Percentiles rank a stretch among this genome's conserved stretches.
Evolutionary conservation across 2,113 vertebrate genomes (phyloP).

Genomic region (Echinops telfairi): DNA sequence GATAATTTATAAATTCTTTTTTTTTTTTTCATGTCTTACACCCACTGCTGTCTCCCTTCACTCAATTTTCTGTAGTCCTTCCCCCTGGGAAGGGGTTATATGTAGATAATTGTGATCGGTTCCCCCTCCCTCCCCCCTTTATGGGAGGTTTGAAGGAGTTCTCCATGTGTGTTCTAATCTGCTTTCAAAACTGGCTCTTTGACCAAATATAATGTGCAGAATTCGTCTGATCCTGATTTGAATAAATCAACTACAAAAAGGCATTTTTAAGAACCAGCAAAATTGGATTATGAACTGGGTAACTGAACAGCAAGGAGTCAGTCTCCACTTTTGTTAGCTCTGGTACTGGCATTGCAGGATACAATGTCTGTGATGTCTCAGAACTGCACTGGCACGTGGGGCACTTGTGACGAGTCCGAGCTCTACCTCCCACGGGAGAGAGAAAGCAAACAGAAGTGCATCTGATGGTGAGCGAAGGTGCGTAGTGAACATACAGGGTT

Average conservation of each 20-base stretch:
- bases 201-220: slow-evolving; percentile 33
- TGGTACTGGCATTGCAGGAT: neutral
- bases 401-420: neutral
- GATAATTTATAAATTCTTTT: no score
- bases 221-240: slow-evolving; percentile 23
- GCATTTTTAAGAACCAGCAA: slow-evolving; percentile 37
- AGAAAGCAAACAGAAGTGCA: neutral
- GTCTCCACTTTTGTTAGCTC: slow-evolving; percentile 46
- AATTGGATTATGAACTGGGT: slow-evolving; percentile 48
- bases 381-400: neutral
- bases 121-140: no score
- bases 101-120: no score
- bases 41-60: no score
- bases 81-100: no score
- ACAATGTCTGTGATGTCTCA: neutral
- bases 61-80: no score
- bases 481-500: neutral
- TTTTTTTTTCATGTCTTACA: no score
- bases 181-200: slow-evolving; percentile 61
- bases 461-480: no score
- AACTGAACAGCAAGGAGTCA: slow-evolving; percentile 42
- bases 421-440: neutral
- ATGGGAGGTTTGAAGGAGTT: neutral
- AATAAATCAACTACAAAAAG: slow-evolving; percentile 64
- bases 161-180: slow-evolving; percentile 28